Base-by-base conservation (phyloP, 2,888 invertebrate genomes). In the Drosophila dives region DNA sequence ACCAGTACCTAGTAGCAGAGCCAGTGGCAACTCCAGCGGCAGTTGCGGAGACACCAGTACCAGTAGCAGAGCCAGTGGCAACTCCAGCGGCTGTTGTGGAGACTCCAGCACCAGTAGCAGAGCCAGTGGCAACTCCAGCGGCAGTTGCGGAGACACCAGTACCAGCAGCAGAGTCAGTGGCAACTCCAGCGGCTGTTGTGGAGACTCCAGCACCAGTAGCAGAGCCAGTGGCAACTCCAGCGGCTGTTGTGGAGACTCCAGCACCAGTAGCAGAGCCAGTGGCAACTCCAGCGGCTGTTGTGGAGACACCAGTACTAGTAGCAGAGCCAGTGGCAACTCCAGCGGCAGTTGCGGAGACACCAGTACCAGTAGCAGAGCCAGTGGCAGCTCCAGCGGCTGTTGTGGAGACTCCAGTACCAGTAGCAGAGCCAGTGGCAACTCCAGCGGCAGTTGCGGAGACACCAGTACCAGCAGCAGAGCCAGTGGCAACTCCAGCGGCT, bases 371-470 rank as follows among this genome's bases (percentile, higher is more conserved):
- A n/a, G n/a, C n/a, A n/a, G n/a, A n/a, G n/a, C n/a, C n/a, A 7
- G 33, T 40, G 15, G 38, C 12, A 12, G 10, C 60, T 38, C 32
- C 51, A 32, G 34, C 20, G 23, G n/a, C 40, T 3, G 33, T 26
- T 15, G 12, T 29, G 1, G 36, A 34, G 10, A 10, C 48, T 10
- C 3, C 29, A 3, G 20, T 17, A 17, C 17, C 20, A 4, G 32
- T 11, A n/a, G 5, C 15, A 11, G 38, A 17, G 11, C 20, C 26
- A n/a, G 34, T 26, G 26, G 3, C 26, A 4, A 26, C 3, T n/a
- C n/a, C n/a, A n/a, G n/a, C n/a, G n/a, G n/a, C n/a, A 7, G 8
- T 38, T 8, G 8, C 3, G 3, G 7, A 0, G 3, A 17, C 38
- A 3, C 1, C 38, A 38, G 3, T 0, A 8, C 17, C 17, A 17